phyloP scores from a whole-genome alignment of 2,113 vertebrate species.

The Ochotona princeps region DNA sequence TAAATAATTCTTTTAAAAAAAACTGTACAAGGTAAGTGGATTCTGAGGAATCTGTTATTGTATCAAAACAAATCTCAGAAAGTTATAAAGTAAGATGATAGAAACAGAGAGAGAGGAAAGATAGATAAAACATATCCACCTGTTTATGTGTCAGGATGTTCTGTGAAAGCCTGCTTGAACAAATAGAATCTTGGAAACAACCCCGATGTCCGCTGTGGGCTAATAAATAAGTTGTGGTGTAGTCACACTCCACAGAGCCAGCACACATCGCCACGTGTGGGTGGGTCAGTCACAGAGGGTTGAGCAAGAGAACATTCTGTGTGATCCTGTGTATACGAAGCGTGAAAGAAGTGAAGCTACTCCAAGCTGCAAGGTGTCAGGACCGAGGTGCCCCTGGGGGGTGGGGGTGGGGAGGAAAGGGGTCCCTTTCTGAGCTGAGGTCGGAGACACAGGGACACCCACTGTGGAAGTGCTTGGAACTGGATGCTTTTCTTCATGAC shows the following conservation, averaged over 20 bases:
- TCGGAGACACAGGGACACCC: neutral
- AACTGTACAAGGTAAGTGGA: neutral
- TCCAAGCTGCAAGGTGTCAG: neutral
- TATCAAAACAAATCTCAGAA: neutral
- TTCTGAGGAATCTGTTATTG: neutral
- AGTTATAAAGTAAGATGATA: neutral
- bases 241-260: neutral
- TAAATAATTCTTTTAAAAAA: too few relatives aligned
- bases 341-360: neutral
- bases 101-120: neutral
- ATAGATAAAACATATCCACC: neutral
- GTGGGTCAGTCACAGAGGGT: neutral
- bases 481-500: neutral
- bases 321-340: neutral
- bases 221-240: neutral
- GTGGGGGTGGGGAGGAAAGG: neutral
- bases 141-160: neutral
- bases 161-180: neutral
- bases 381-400: neutral
- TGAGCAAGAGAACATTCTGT: neutral
- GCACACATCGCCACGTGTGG: neutral
- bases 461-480: neutral
- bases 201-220: neutral
- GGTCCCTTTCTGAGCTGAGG: neutral
- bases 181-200: constrained; percentile 19